Evolutionary conservation across 2,113 vertebrate genomes (phyloP), one percentile per base, ranked within the genome.

Genomic region (Potamarius usumacintae): DNA sequence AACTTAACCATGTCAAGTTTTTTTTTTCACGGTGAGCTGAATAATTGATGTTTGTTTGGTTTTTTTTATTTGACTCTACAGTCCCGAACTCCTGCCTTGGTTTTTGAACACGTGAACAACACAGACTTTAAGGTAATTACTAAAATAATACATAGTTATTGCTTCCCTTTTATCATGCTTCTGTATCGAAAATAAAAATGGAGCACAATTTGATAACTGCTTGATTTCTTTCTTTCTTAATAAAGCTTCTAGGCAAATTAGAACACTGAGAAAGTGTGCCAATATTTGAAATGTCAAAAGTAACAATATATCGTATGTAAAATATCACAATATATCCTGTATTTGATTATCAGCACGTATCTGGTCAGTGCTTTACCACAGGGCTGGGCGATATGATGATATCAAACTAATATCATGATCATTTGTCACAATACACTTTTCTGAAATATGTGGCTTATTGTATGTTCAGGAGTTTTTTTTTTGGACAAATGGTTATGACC

Each of bases 51-150:
- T 42, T 42, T 42, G 42, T 42, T 42, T 34, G 34, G 58, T 10
- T 53, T 30, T 30, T 5, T 25, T 69, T 57, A 5, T 20, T 52
- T 20, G 50, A 92, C 87, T 60, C 89, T 95, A 34, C 96, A 96
- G 96, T 96, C 96, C 15, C 92, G 96, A 83, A 96, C 96, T 2
- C 96, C 96, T 0, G 96, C 96, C 63, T 90, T 96, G 91, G 95
- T 96, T 60, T 96, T 96, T n/a, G 96, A 96, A 89, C 95, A 96
- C 5, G 95, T 96, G 48, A 96, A 96, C 94, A 96, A 96, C 94
- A 96, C 96, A 20, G 96, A 96, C 85, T 96, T 96, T 87, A 96
- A 96, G 94, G 96, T 96, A 92, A 83, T 15, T 0, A 22, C 48
- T 53, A 20, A 69, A 10, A 88, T 14, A 11, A 14, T 86, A 92